These are phyloP conservation scores for Myrmophylax atrothorax DNA, from an alignment of 2,113 vertebrate species.

Conservation along the genomic window DNA sequence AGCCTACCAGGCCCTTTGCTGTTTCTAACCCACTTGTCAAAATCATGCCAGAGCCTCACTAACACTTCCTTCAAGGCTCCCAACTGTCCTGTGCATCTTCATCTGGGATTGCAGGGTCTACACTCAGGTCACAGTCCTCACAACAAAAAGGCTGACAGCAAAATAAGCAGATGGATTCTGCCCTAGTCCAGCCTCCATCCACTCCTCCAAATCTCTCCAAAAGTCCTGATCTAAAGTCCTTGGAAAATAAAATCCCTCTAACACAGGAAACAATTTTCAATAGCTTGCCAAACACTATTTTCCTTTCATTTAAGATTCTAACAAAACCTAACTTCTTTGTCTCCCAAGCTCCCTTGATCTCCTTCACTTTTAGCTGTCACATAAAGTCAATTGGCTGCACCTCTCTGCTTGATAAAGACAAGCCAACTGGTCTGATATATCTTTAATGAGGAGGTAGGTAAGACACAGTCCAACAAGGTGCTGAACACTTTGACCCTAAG, in stretches of 20 bases:
- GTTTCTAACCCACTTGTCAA: not conserved
- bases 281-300: not conserved
- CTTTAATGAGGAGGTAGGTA: conserved; percentile 60
- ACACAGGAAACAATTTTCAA: not conserved
- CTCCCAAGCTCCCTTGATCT: conserved; percentile 59
- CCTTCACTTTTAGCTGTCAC: conserved; percentile 45
- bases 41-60: not conserved
- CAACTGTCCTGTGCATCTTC: not conserved
- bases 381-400: conserved; percentile 62
- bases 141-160: not conserved
- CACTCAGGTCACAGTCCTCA: not conserved
- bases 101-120: not conserved
- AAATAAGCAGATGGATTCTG: not conserved
- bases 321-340: conserved; percentile 57
- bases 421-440: conserved; percentile 42
- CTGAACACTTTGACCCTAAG: conserved; percentile 42
- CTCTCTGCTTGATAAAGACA: conserved; percentile 57
- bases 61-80: not conserved
- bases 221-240: not conserved
- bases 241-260: conserved; percentile 3
- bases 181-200: not conserved
- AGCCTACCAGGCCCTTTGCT: not conserved
- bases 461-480: conserved; percentile 50
- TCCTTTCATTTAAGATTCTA: conserved; percentile 47
- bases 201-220: not conserved